Base-by-base conservation (phyloP, 2,888 invertebrate genomes). In the Diachrysia chrysitis region DNA sequence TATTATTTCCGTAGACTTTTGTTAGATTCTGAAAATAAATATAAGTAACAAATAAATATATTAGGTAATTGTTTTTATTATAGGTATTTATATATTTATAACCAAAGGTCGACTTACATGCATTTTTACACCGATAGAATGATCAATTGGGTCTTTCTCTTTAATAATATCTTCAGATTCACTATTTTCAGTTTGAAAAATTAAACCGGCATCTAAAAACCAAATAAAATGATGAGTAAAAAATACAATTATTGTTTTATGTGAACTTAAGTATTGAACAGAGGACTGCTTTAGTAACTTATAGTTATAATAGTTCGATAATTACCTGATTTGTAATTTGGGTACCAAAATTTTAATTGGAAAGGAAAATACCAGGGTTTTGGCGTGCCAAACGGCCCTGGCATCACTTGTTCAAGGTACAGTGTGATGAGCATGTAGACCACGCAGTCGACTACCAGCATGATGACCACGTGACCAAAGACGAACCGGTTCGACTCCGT, bases 381-480 rank as follows among this genome's bases (percentile, higher is more conserved):
- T 0, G 98, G 97, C 0, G 99, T 97, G 4, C 99, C 99, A 88
- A 96, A 98, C 16, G 97, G 97, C 12, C 99, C 99, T 0, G 99
- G 99, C 72, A 97, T 95, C 12, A 99, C 96, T 77, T 97, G 97
- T 89, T 99, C 99, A 32, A 99, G 92, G 87, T 99, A 99, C 78
- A 98, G 93, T 0, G 99, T 97, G 46, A 98, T 89, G 2, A 97
- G 66, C 88, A 98, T 96, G 85, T 98, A 98, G 0, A 98, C 59
- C 0, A 97, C 62, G 10, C 96, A 92, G 85, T 98, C 97, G 0
- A 97, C 72, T n/a, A 97, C 85, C 82, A 99, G 90, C 95, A 98
- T 97, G 1, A 98, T 83, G 55, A 98, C 93, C 42, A 97, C 96
- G 79, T 97, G 95, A 2, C 97, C 97, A 79, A 98, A 93, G 0